Percentiles rank a stretch among this genome's conserved stretches.
phyloP scores from a whole-genome alignment of 2,113 vertebrate genomes.

The Cyanoderma ruficeps region DNA sequence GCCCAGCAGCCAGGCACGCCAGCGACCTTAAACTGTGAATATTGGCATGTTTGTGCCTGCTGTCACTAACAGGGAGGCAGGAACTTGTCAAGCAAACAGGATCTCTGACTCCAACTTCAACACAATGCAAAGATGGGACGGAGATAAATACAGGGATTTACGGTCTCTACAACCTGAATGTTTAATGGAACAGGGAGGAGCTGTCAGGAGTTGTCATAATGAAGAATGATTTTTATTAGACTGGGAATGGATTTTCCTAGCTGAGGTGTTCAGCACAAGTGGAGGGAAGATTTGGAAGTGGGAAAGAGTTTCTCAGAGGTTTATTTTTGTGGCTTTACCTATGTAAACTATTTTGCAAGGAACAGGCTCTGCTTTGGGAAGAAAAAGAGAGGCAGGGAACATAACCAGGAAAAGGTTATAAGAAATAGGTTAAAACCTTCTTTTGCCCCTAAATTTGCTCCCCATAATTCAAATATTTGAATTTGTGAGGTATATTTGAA shows the following conservation, averaged over 20 bases:
- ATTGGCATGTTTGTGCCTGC: not conserved
- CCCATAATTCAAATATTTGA: not conserved
- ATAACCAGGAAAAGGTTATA: not conserved
- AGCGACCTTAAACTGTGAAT: not conserved
- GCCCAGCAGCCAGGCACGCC: not conserved
- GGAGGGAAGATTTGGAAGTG: not conserved
- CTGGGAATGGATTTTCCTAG: not conserved
- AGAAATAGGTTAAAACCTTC: not conserved
- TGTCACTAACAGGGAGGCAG: not conserved
- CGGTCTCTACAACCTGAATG: not conserved
- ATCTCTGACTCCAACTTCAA: not conserved
- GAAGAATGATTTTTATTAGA: conserved; percentile 7
- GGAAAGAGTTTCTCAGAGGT: not conserved
- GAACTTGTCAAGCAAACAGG: not conserved
- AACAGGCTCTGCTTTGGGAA: not conserved
- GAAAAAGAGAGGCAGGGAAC: not conserved
- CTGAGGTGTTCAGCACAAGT: not conserved
- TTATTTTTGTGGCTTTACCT: not conserved
- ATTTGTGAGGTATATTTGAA: not conserved
- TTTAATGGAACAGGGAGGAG: not conserved
- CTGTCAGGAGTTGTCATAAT: not conserved
- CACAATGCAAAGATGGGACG: not conserved
- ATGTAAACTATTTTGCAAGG: not conserved
- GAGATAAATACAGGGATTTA: not conserved
- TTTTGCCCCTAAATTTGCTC: not conserved